These are phyloP conservation scores for Drosophila arawakana DNA, from an alignment of 1,140 invertebrate genomes.

Conservation along the genomic window DNA sequence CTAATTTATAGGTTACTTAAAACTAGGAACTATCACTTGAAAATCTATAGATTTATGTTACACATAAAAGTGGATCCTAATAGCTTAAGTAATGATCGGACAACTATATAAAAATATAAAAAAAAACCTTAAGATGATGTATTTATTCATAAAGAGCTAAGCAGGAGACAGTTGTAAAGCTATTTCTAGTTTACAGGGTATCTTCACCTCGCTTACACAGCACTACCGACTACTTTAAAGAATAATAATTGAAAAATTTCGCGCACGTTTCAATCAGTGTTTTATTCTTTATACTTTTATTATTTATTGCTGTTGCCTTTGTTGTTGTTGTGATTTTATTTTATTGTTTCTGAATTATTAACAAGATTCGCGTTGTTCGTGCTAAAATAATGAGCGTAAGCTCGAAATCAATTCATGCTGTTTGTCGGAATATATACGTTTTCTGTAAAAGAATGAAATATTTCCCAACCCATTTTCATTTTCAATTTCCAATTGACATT, in stretches of 20 bases:
- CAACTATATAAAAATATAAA: no score
- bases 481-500: constrained; percentile 50
- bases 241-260: constrained; percentile 54
- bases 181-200: neutral
- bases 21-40: no score
- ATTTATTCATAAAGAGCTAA: neutral
- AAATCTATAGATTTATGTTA: no score
- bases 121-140: no score
- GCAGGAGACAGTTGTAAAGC: neutral
- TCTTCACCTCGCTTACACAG: neutral
- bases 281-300: neutral
- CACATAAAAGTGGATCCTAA: no score
- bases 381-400: constrained; percentile 69
- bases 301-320: no score
- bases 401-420: constrained; percentile 71
- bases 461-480: neutral
- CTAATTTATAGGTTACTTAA: no score
- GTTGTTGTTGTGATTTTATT: no score
- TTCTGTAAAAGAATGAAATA: constrained; percentile 26
- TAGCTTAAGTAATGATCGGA: no score
- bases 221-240: neutral
- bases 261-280: constrained; percentile 45
- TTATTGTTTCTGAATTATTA: constrained; percentile 68
- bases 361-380: constrained; percentile 58
- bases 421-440: constrained; percentile 10